Conservation (phyloP, 2,888 invertebrate species). For the Eulithis prunata region DNA sequence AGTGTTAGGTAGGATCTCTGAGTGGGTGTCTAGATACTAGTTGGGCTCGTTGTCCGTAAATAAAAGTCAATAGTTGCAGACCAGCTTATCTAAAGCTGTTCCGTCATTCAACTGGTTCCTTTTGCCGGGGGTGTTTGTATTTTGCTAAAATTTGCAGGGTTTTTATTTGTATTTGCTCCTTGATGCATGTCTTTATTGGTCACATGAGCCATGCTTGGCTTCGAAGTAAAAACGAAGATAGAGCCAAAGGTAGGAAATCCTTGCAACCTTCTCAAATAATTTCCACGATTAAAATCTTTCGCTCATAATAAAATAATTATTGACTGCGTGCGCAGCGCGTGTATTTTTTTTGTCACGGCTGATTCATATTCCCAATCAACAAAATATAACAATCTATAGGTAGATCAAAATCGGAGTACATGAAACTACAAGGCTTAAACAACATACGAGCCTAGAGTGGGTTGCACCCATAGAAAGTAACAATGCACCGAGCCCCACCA, state of each 20-base stretch:
- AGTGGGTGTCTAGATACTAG: conserved; percentile 30
- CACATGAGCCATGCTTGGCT: too few relatives aligned
- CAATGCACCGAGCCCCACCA: conserved; percentile 24
- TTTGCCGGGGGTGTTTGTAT: conserved; percentile 2
- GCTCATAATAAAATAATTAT: too few relatives aligned
- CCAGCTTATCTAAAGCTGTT: conserved; percentile 14
- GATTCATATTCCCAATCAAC: too few relatives aligned
- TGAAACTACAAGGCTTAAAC: not conserved
- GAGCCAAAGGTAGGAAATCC: too few relatives aligned
- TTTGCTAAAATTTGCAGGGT: not conserved
- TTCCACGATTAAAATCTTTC: too few relatives aligned
- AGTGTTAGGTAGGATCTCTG: conserved; percentile 19
- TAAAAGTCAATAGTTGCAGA: conserved; percentile 26
- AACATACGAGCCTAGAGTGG: conserved; percentile 4
- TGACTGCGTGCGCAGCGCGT: too few relatives aligned
- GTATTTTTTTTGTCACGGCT: too few relatives aligned
- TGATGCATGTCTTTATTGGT: too few relatives aligned
- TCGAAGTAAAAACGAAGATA: too few relatives aligned
- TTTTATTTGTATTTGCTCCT: too few relatives aligned
- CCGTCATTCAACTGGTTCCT: conserved; percentile 4
- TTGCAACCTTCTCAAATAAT: too few relatives aligned
- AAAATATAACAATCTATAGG: too few relatives aligned
- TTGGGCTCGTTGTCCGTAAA: conserved; percentile 24
- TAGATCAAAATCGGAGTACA: not conserved
- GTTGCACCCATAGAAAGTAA: conserved; percentile 33